Percentiles rank a stretch among this genome's conserved stretches.
Conservation (phyloP, 2,888 invertebrate genomes). For the Nephrotoma guestfalica region DNA sequence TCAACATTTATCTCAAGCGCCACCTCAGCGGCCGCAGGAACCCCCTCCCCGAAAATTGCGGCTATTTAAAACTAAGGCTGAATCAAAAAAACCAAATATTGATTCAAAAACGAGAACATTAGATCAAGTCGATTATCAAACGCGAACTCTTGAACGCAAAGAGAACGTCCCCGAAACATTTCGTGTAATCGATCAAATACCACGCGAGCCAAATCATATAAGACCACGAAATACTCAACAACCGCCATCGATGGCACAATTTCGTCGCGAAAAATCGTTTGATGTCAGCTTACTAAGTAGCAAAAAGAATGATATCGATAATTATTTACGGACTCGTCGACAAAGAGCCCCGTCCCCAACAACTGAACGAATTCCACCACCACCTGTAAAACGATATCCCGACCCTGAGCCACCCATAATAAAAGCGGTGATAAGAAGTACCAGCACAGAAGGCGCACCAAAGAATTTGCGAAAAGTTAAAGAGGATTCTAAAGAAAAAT, state of each 20-base stretch:
- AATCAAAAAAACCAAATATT: conserved; percentile 40
- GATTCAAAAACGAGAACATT: neutral
- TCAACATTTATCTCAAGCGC: neutral
- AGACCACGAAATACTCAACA: neutral
- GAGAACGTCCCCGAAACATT: neutral
- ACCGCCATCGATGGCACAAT: neutral
- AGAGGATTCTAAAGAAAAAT: neutral
- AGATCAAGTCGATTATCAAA: neutral
- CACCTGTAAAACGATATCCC: neutral
- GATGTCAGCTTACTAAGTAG: conserved; percentile 7
- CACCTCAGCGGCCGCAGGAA: conserved; percentile 14
- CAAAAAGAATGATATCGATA: neutral
- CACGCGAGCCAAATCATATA: neutral
- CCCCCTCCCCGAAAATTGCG: conserved; percentile 40
- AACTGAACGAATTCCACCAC: neutral
- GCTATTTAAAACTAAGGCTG: conserved; percentile 59
- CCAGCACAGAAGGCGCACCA: neutral
- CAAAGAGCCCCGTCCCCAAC: conserved; percentile 3
- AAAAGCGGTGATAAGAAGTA: neutral
- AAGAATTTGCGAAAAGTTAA: neutral
- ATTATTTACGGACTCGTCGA: neutral
- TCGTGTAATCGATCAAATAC: neutral
- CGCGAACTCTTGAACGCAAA: neutral
- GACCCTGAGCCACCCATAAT: neutral
- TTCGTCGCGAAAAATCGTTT: conserved; percentile 13